These are phyloP conservation scores for Spondyliosoma cantharus DNA, from an alignment of 2,797 vertebrate species.

Conservation along the genomic window DNA sequence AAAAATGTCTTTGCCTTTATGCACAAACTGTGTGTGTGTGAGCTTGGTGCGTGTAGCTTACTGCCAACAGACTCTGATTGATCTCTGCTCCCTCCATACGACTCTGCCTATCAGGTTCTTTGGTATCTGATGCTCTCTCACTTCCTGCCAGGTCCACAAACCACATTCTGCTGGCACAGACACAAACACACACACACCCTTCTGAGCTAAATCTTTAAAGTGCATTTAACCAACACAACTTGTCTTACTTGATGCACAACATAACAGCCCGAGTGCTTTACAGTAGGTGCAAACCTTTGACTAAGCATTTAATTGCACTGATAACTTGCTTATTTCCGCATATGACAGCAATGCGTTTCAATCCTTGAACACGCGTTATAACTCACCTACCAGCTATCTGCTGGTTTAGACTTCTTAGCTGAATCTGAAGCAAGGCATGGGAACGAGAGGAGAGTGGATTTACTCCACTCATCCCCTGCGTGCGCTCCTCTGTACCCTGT, in stretches of 20 bases:
- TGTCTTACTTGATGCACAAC: neutral
- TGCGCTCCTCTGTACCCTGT: constrained; percentile 88
- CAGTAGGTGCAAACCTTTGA: too few relatives aligned
- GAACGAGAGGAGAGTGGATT: constrained; percentile 93
- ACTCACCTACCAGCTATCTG: constrained; percentile 87
- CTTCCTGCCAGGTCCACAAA: constrained; percentile 96
- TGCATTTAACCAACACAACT: neutral
- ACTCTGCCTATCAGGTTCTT: constrained; percentile 88
- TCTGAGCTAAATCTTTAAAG: constrained; percentile 11
- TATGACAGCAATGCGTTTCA: too few relatives aligned
- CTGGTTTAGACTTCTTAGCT: constrained; percentile 86
- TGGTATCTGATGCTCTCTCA: constrained; percentile 92
- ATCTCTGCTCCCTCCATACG: constrained; percentile 95
- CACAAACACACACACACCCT: constrained; percentile 21
- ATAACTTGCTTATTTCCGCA: too few relatives aligned
- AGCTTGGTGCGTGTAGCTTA: constrained; percentile 74
- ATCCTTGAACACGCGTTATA: neutral
- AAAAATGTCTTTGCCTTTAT: constrained; percentile 7
- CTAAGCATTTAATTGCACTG: too few relatives aligned
- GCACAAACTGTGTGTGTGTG: neutral
- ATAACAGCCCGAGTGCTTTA: neutral
- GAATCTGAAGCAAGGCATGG: constrained; percentile 94
- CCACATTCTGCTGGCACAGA: constrained; percentile 86
- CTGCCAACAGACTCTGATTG: constrained; percentile 94
- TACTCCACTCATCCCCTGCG: constrained; percentile 89